A percentile compares a stretch with the other conserved stretches of the same genome.
These are phyloP conservation scores for Selenia dentaria DNA, from an alignment of 2,888 invertebrate species.

Conservation along the genomic window DNA sequence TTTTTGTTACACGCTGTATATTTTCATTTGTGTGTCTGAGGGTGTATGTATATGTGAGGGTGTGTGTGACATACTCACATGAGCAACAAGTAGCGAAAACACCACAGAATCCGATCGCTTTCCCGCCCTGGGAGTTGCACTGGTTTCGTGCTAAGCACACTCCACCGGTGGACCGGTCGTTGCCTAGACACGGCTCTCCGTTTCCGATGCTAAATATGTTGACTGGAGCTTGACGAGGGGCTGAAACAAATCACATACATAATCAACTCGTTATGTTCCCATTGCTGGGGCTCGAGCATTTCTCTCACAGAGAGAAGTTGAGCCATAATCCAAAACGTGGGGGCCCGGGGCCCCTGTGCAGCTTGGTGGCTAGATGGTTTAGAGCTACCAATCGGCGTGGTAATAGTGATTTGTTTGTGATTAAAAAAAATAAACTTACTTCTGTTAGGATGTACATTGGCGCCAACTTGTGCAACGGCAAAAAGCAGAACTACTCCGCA, in stretches of 20 bases:
- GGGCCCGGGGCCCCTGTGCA: too few relatives aligned
- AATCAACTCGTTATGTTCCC: too few relatives aligned
- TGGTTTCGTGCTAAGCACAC: constrained; percentile 80
- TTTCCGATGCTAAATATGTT: constrained; percentile 73
- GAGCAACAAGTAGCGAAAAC: constrained; percentile 80
- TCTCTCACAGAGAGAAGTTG: too few relatives aligned
- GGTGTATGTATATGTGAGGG: too few relatives aligned
- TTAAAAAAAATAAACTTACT: too few relatives aligned
- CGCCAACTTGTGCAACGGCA: constrained; percentile 44
- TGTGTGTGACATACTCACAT: constrained; percentile 56
- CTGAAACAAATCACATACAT: constrained; percentile 44
- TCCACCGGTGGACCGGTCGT: constrained; percentile 69
- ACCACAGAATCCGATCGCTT: constrained; percentile 77
- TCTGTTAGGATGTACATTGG: constrained; percentile 49
- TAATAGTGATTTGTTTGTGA: too few relatives aligned
- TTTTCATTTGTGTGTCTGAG: too few relatives aligned
- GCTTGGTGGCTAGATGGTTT: too few relatives aligned
- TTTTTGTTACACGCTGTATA: too few relatives aligned
- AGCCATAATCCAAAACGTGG: too few relatives aligned
- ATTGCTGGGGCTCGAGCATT: too few relatives aligned
- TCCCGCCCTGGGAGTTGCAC: constrained; percentile 81
- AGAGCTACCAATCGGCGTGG: too few relatives aligned
- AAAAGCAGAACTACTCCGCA: constrained; percentile 53
- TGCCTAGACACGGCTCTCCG: constrained; percentile 69
- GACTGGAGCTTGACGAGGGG: constrained; percentile 54